A percentile compares a stretch with the other conserved stretches of the same genome.
These are phyloP conservation scores for Athalia rosae DNA, from an alignment of 2,888 invertebrate genomes.

Conservation along the genomic window DNA sequence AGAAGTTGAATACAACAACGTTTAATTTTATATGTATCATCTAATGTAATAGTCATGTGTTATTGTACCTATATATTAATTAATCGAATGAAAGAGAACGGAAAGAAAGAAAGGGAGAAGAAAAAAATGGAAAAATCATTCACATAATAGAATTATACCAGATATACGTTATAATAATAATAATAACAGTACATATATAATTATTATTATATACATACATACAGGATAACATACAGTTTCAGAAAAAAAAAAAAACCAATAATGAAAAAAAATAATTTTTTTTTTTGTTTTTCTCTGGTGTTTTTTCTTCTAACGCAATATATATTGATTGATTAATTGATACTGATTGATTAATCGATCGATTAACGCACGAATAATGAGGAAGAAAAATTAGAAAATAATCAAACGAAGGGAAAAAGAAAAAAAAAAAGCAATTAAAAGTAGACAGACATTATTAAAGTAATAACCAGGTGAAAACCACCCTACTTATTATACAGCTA, in stretches of 20 bases:
- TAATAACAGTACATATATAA: neutral
- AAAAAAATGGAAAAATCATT: constrained; percentile 43
- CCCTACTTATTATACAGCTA: too few relatives aligned
- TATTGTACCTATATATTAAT: too few relatives aligned
- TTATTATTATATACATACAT: neutral
- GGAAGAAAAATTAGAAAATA: constrained; percentile 17
- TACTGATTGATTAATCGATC: neutral
- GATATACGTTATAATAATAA: neutral
- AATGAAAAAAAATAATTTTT: constrained; percentile 28
- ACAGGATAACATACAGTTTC: neutral
- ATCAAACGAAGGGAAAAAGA: constrained; percentile 46
- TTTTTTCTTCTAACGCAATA: constrained; percentile 45
- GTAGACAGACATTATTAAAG: constrained; percentile 49
- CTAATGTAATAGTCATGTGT: too few relatives aligned
- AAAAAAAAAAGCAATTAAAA: constrained; percentile 43
- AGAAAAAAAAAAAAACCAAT: neutral
- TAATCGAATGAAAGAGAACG: neutral
- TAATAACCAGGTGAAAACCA: constrained; percentile 44
- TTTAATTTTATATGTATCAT: too few relatives aligned
- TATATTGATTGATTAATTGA: constrained; percentile 49
- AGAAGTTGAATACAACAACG: too few relatives aligned
- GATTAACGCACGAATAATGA: neutral
- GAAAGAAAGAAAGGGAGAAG: constrained; percentile 43
- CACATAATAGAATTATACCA: constrained; percentile 14
- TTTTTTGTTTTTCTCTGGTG: constrained; percentile 46